Evolutionary conservation across 2,888 invertebrate genomes (phyloP), one percentile per base, ranked within the genome.

Genomic region (Lissonota sp.): DNA sequence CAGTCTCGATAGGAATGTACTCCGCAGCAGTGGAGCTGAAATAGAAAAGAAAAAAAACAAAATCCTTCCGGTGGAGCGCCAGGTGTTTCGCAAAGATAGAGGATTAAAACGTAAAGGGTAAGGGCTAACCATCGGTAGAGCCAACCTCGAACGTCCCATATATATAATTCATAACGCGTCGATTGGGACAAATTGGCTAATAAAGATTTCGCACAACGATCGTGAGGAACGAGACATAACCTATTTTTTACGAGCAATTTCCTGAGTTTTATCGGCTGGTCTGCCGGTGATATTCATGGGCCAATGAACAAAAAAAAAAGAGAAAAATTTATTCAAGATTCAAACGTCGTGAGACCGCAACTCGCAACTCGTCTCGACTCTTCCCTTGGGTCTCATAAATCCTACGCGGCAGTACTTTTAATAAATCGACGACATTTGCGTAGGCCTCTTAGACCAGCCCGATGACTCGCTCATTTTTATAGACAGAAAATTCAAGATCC

Each of bases 11-110:
- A 96, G 83, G 95, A 95, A 76, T 94, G 94, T 14, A 97, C 96
- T 10, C 98, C 97, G 89, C 98, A 98, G 92, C 98, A 98, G 89
- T 96, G 95, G 64, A 98, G 93, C 93, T 96, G 94, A 42, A 93
- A 92, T 46, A 63, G n/a, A 26, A 81, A 64, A 75, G 80, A 76
- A 83, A 69, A 42, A 7, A 49, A 12, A 73, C 49, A 78, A 40
- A 14, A 62, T 42, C 6, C 8, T 10, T 10, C 6, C 40, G 10
- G 10, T 58, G 26, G 26, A 26, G 26, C 1, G 3, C 26, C 26
- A 26, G 26, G 26, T 26, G 26, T 2, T 26, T 26, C 26, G 26
- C 26, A 26, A 26, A 26, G 26, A 26, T 26, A 26, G 3, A 26
- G 26, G 26, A 3, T 26, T 26, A 26, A 26, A 26, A 2, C 26